Evolutionary conservation across 2,797 vertebrate genomes (phyloP).

Genomic region (Myiotriccus ornatus): DNA sequence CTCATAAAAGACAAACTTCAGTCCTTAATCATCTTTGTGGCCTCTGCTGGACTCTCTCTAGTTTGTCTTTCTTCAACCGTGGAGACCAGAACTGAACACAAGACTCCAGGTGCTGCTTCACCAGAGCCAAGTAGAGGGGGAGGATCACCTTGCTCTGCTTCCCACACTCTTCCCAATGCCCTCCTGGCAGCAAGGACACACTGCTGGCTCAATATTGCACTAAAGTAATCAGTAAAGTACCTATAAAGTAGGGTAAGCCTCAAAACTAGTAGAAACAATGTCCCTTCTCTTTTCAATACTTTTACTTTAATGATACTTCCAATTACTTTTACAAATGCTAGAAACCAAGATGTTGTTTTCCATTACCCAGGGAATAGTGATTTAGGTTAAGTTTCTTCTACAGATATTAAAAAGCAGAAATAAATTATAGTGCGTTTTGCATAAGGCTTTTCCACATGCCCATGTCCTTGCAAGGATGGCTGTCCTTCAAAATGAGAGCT

Average conservation of each 20-base stretch:
- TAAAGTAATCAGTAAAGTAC: not conserved
- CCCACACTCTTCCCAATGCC: not conserved
- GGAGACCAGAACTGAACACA: not conserved
- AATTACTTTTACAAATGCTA: not conserved
- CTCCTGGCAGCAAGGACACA: not conserved
- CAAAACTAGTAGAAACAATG: not conserved
- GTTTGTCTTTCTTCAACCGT: not conserved
- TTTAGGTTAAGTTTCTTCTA: not conserved
- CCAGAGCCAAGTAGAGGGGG: fast-evolving
- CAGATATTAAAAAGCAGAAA: not conserved
- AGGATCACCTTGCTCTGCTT: not conserved
- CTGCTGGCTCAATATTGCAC: not conserved
- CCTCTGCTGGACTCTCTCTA: not conserved
- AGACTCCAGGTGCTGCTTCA: not conserved
- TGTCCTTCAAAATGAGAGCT: conserved; percentile 3
- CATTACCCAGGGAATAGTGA: not conserved
- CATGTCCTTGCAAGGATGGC: not conserved
- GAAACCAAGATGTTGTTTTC: not conserved
- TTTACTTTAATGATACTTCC: not conserved
- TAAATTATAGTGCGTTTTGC: not conserved
- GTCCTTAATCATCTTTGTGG: not conserved
- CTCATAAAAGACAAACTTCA: not conserved
- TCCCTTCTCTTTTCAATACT: not conserved
- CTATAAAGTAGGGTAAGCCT: not conserved
- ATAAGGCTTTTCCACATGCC: not conserved